Base-by-base conservation (phyloP, 2,888 invertebrate species). In the Biston stratarius region DNA sequence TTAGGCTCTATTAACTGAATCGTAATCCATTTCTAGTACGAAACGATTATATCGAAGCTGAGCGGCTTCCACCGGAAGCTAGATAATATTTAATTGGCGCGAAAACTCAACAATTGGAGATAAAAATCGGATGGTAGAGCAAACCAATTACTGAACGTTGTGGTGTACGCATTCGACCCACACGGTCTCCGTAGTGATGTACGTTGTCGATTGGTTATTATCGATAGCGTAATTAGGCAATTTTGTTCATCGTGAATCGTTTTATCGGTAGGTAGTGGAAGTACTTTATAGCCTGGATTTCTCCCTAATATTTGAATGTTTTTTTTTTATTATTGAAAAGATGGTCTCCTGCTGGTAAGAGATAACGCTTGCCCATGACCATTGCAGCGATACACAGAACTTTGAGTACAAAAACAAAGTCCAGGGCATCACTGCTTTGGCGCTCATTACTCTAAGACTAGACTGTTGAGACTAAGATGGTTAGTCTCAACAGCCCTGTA, bases 61-160 rank as follows among this genome's bases (percentile, higher is more conserved):
- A 80, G 81, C 82, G 82, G 84, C 84, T 87, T 88, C 89, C 90
- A 85, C 85, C 88, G 89, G 91, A 91, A 91, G 82, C 81, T 78
- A 89, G 91, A 91, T 92, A 88, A 86, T 88, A 88, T 89, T 89
- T 92, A 92, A 92, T 92, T 92, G 92, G 91, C 91, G 92, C 89
- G 92, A 92, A 92, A 92, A 92, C 90, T 90, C 91, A 92, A 92
- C 92, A 91, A 92, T 90, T 90, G 89, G 75, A 89, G 92, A 92
- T 92, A 92, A 92, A 91, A 92, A 92, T 92, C 92, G 85, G 85
- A 83, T 84, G 83, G 82, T 83, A 67, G 83, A 83, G 86, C 84
- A 85, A 86, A 91, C 90, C 92, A 92, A 92, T 92, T 92, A 92
- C 89, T 79, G 85, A 83, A 83, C 83, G 77, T 83, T 87, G 89